A percentile compares a stretch with the other conserved stretches of the same genome.
These are phyloP conservation scores for Amphiura filiformis DNA, from an alignment of 35 echinoderm and acorn worm genomes.

Conservation along the genomic window DNA sequence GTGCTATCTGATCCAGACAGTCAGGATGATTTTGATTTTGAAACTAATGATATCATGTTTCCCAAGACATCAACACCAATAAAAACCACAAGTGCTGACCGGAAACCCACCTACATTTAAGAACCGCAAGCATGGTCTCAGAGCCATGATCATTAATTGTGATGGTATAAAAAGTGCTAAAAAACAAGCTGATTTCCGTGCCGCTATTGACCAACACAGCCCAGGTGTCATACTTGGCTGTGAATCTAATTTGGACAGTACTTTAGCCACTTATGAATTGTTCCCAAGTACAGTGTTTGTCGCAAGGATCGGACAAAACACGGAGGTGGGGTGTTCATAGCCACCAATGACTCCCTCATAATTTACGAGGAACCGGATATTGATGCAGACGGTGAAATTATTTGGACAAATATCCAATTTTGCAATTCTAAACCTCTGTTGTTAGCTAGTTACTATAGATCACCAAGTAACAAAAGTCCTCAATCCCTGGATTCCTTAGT, in stretches of 20 bases:
- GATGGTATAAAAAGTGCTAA: constrained; percentile 8
- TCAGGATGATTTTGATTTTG: neutral
- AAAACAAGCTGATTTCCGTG: neutral
- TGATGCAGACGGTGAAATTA: constrained; percentile 8
- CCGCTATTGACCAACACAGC: constrained; percentile 21
- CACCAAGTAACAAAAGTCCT: neutral
- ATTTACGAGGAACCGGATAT: neutral
- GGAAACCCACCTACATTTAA: neutral
- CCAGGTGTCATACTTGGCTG: constrained; percentile 24
- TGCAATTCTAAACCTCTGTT: constrained; percentile 9
- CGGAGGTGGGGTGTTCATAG: constrained; percentile 15
- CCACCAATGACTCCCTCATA: constrained; percentile 6
- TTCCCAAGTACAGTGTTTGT: constrained; percentile 15
- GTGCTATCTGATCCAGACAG: neutral
- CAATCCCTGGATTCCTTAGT: neutral
- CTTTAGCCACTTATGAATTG: neutral
- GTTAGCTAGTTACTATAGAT: neutral
- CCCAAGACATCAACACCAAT: neutral
- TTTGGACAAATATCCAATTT: constrained; percentile 18
- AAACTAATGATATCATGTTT: neutral
- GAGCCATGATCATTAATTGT: constrained; percentile 44
- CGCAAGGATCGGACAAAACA: constrained; percentile 18
- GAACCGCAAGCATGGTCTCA: neutral
- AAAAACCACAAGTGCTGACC: neutral
- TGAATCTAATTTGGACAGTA: constrained; percentile 23